phyloP scores from a whole-genome alignment of 2,888 invertebrate species.

The Siphonodentalium dalli region DNA sequence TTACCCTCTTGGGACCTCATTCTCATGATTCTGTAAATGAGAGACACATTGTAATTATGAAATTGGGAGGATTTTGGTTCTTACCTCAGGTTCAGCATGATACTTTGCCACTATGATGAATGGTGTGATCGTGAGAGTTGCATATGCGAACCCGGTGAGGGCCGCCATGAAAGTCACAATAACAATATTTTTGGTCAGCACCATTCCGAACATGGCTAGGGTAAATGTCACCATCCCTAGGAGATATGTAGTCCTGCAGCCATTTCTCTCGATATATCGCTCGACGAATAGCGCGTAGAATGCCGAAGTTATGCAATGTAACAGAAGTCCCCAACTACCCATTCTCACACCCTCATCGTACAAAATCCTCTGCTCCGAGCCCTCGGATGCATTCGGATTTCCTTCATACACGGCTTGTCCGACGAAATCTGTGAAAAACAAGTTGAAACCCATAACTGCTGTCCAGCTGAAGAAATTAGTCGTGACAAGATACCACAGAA shows the following conservation, averaged over 20 bases:
- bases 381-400: slow-evolving; percentile 71
- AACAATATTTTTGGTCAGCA: slow-evolving; percentile 81
- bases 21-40: too few species aligned
- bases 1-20: too few species aligned
- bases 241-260: slow-evolving; percentile 55
- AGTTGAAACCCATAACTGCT: slow-evolving; percentile 94
- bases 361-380: slow-evolving; percentile 53
- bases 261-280: slow-evolving; percentile 76
- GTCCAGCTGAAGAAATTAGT: slow-evolving; percentile 98
- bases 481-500: slow-evolving; percentile 83
- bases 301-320: slow-evolving; percentile 77
- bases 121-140: slow-evolving; percentile 96
- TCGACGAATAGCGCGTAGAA: slow-evolving; percentile 86
- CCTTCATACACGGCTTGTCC: slow-evolving; percentile 90
- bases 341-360: slow-evolving; percentile 94
- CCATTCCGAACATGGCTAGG: slow-evolving; percentile 84
- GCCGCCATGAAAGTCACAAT: slow-evolving; percentile 80
- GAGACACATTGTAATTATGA: too few species aligned
- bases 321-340: slow-evolving; percentile 96
- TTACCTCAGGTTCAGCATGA: slow-evolving; percentile 87
- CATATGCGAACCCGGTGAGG: slow-evolving; percentile 95
- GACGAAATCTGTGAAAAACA: slow-evolving; percentile 96
- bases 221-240: slow-evolving; percentile 69
- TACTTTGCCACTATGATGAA: slow-evolving; percentile 94
- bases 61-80: too few species aligned